Evolutionary conservation across 2,797 vertebrate genomes (phyloP).

Genomic region (Parauchenoglanis punctatus): DNA sequence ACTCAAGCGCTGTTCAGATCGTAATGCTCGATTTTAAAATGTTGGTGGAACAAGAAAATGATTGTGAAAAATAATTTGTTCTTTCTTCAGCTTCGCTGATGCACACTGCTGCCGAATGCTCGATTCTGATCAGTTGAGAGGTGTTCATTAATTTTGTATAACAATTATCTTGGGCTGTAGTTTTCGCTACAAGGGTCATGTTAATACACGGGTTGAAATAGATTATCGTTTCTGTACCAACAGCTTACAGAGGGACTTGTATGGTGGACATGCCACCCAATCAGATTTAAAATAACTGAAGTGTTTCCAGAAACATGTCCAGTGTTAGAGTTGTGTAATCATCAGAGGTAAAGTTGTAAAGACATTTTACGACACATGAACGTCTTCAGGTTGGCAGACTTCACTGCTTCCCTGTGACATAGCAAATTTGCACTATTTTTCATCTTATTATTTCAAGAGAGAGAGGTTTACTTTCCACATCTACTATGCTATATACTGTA

Average conservation of each 20-base stretch:
- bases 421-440: not conserved
- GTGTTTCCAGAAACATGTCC: no score
- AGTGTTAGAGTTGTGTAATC: not conserved
- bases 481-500: not conserved
- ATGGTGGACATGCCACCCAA: not conserved
- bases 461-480: not conserved
- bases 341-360: not conserved
- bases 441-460: not conserved
- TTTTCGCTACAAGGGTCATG: not conserved
- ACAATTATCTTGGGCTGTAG: not conserved
- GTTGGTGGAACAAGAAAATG: not conserved
- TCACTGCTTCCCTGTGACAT: not conserved
- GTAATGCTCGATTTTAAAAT: no score
- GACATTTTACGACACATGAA: not conserved
- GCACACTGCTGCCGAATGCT: not conserved
- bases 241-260: no score
- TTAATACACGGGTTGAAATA: not conserved
- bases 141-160: not conserved
- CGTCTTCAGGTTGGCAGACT: not conserved
- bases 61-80: constrained; percentile 1
- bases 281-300: not conserved
- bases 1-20: not conserved
- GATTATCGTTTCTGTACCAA: not conserved
- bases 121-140: not conserved
- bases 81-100: not conserved